Evolutionary conservation across 2,888 invertebrate genomes (phyloP).

Genomic region (Crocallis elinguaria): DNA sequence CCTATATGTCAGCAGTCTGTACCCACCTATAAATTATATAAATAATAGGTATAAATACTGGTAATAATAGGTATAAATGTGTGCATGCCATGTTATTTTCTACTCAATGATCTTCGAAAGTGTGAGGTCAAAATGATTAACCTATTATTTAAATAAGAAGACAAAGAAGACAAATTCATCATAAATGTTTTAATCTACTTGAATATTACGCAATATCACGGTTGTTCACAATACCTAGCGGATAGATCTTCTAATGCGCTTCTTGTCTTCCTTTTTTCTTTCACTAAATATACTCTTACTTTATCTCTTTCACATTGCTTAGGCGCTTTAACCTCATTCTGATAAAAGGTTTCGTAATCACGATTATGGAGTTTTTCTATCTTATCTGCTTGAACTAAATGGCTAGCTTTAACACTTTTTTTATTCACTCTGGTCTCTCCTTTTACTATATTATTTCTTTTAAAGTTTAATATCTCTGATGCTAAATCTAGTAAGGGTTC

Average conservation of each 20-base stretch:
- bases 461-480: slow-evolving; percentile 20
- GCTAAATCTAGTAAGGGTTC: slow-evolving; percentile 17
- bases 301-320: slow-evolving; percentile 63
- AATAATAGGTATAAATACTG: too few relatives aligned
- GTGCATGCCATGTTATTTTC: too few relatives aligned
- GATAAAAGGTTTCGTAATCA: slow-evolving; percentile 65
- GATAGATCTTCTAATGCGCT: slow-evolving; percentile 42
- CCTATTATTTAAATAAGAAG: too few relatives aligned
- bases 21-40: too few relatives aligned
- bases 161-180: too few relatives aligned
- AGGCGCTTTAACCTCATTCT: slow-evolving; percentile 57
- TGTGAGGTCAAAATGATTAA: too few relatives aligned
- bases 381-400: neutral
- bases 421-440: neutral
- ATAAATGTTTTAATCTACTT: too few relatives aligned
- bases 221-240: slow-evolving; percentile 50
- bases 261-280: slow-evolving; percentile 57
- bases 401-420: neutral
- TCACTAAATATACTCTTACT: slow-evolving; percentile 63
- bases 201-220: too few relatives aligned
- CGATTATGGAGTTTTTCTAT: slow-evolving; percentile 26
- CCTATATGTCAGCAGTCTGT: too few relatives aligned
- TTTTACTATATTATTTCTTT: neutral
- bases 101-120: too few relatives aligned
- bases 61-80: too few relatives aligned